phyloP scores from a whole-genome alignment of 2,113 vertebrate species.

The Chaetodon auriga region DNA sequence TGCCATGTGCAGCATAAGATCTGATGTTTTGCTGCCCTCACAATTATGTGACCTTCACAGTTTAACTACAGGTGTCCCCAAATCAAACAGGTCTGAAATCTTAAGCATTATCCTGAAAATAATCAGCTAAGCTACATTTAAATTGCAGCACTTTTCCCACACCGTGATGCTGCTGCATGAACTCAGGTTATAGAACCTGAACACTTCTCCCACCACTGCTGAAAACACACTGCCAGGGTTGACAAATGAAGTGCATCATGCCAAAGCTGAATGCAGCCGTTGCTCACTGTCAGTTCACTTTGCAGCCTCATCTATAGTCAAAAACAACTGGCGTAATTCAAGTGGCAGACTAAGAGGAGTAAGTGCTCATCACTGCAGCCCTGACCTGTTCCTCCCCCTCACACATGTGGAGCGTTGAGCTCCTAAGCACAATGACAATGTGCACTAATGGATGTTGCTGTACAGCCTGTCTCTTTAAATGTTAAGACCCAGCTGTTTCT shows the following conservation, averaged over 20 bases:
- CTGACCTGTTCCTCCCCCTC: conserved; percentile 39
- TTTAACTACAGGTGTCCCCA: too few species aligned
- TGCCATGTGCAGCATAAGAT: too few species aligned
- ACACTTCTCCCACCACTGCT: background rate
- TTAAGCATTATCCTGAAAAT: too few species aligned
- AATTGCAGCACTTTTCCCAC: background rate
- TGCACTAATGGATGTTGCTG: conserved; percentile 20
- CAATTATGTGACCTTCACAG: too few species aligned
- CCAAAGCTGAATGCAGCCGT: background rate
- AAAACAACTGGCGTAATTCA: conserved; percentile 12
- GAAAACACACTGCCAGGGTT: background rate
- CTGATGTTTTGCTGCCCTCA: too few species aligned
- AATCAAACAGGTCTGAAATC: too few species aligned
- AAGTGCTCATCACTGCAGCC: conserved; percentile 16
- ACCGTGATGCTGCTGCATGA: too few species aligned
- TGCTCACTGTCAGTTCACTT: conserved; percentile 12
- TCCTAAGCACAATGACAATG: background rate
- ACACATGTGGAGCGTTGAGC: conserved; percentile 18
- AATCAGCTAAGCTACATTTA: too few species aligned
- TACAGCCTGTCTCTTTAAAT: conserved; percentile 66
- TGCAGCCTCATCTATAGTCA: background rate
- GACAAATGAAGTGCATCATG: background rate
- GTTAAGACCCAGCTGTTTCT: conserved; percentile 49
- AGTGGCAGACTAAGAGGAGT: conserved; percentile 31
- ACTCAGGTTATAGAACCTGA: background rate